phyloP scores from a whole-genome alignment of 2,888 invertebrate genomes.

The Fabriciana adippe region DNA sequence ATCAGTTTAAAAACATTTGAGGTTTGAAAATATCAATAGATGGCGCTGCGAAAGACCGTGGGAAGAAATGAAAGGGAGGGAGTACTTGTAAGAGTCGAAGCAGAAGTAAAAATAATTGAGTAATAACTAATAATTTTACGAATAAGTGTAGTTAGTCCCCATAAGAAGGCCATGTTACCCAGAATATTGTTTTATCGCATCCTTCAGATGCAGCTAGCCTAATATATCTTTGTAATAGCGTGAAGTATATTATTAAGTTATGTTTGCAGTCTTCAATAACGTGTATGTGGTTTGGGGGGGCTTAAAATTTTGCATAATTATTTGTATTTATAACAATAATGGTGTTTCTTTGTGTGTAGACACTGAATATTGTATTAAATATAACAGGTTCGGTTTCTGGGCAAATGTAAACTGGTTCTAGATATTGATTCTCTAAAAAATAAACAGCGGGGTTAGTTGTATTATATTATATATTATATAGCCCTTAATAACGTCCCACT shows the following conservation, averaged over 20 bases:
- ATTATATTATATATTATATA: too few species aligned
- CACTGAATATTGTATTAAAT: background rate
- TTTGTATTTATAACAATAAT: slow-evolving; percentile 3
- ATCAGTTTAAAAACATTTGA: too few species aligned
- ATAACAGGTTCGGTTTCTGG: too few species aligned
- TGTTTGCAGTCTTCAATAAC: slow-evolving; percentile 9
- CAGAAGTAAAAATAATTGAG: background rate
- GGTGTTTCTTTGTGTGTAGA: background rate
- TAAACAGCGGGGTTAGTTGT: too few species aligned
- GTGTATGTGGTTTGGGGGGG: background rate
- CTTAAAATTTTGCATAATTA: background rate
- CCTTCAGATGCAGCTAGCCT: background rate
- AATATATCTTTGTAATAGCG: background rate
- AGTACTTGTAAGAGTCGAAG: too few species aligned
- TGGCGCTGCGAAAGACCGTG: too few species aligned
- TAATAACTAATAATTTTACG: background rate
- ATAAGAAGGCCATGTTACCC: background rate
- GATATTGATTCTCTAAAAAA: too few species aligned
- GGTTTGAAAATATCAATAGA: too few species aligned
- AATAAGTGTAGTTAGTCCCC: background rate
- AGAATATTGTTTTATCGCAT: slow-evolving; percentile 14
- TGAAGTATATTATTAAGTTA: slow-evolving; percentile 15
- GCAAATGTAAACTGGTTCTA: too few species aligned
- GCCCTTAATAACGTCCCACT: too few species aligned
- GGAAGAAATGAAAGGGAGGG: too few species aligned